Base-by-base conservation (phyloP, 2,888 invertebrate genomes). In the Diplazon laetatorius region DNA sequence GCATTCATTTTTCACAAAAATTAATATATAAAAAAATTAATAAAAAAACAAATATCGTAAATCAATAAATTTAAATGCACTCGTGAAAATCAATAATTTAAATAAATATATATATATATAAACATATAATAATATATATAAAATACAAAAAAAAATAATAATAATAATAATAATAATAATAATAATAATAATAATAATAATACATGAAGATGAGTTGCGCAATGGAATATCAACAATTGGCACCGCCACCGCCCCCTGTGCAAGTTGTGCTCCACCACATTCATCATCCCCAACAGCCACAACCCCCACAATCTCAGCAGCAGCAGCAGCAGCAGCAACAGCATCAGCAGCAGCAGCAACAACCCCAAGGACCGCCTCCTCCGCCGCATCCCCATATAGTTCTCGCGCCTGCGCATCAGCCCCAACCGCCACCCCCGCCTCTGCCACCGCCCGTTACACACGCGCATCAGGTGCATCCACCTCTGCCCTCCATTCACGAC, bases 381-480 rank as follows among this genome's bases (percentile, higher is more conserved):
- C 76, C 87, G 42, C 75, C 87, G 37, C 90, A 89, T 82, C 90
- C 89, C 44, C 90, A 90, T 74, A 89, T 89, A 59, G 89, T 89
- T 35, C 87, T 90, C 9, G 88, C 89, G 79, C 89, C 90, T 76
- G 88, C 88, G 75, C 89, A 89, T 79, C 88, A 85, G 80, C 74
- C 80, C 63, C 89, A 87, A 71, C 89, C 87, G 76, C 87, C 85
- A 75, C 84, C 84, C 65, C 87, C 86, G 22, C 86, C 83, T 2
- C 94, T 94, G 87, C 93, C 94, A 83, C 93, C 94, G 83, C 94
- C 92, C 81, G 94, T 94, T 83, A 93, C 94, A 86, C 93, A 94
- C 88, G 94, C 93, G 83, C 93, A 94, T 87, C 93, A 94, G 87
- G 93, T 93, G 73, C 94, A 94, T 91, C 92, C 93, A 84, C 93